Percentiles rank a stretch among this genome's conserved stretches.
These are phyloP conservation scores for Spodoptera litura DNA, from an alignment of 1,140 invertebrate genomes.

Conservation along the genomic window DNA sequence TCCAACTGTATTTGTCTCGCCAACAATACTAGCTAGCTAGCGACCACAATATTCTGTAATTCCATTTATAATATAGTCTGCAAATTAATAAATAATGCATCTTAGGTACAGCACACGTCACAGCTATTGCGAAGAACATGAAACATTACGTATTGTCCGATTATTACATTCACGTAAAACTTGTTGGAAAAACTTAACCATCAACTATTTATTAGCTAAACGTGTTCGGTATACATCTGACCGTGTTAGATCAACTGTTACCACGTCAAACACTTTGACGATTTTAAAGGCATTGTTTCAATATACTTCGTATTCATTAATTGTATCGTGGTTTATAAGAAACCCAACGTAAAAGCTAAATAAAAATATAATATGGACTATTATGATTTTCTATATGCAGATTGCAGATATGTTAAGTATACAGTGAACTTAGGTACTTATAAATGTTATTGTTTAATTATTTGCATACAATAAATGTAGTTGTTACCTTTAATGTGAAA, in stretches of 20 bases:
- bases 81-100: slow-evolving; percentile 10
- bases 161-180: slow-evolving; percentile 24
- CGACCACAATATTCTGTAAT: slow-evolving; percentile 13
- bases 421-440: too few species aligned
- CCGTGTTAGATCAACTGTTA: not conserved
- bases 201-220: slow-evolving; percentile 28
- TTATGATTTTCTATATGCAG: too few species aligned
- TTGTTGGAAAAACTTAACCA: slow-evolving; percentile 24
- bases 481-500: too few species aligned
- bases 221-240: slow-evolving; percentile 38
- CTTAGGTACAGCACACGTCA: slow-evolving; percentile 6
- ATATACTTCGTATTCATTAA: not conserved
- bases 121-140: slow-evolving; percentile 12
- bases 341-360: not conserved
- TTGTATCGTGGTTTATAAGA: not conserved
- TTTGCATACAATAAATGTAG: too few species aligned
- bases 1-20: not conserved
- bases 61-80: not conserved
- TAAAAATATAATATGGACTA: too few species aligned
- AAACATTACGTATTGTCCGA: slow-evolving; percentile 31
- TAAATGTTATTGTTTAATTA: too few species aligned
- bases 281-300: not conserved
- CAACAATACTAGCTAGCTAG: not conserved
- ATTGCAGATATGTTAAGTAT: too few species aligned
- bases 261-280: not conserved